Evolutionary conservation across 1,140 invertebrate species (phyloP), one percentile per base, ranked within the genome.

Genomic region (Dolichoris vasculosae): DNA sequence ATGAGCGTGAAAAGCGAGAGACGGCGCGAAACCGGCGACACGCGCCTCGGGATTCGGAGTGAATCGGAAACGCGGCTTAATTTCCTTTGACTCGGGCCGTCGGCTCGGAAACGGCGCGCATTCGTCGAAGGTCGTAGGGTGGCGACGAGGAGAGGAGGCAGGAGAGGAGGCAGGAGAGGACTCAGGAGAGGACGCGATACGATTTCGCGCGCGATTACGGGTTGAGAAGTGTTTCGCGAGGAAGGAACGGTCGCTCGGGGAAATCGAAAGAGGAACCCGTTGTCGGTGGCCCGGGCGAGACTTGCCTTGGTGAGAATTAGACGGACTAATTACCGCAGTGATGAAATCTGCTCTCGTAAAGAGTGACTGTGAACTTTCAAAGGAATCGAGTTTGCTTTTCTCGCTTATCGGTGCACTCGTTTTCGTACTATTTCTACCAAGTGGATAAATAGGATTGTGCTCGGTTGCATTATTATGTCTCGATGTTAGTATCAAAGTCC

Each of bases 281-380:
- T 43, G 17, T 20, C 23, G 17, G 13, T 69, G 67, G 35, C 13
- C 13, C 30, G 32, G 2, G 8, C 35, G 8, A 69, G 32, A 38
- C 67, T 73, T 43, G 20, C 30, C 69, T 43, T n/a, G 43, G 4
- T 73, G 69, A 73, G 38, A 43, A 73, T 73, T 73, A 73, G 69
- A 2, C 69, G 9, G 3, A 73, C 40, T 73, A 73, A 73, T 73
- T 73, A 73, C n/a, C 43, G 20, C 32, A 26, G 20, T 43, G 69
- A 17, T 43, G 69, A 43, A 26, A 43, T 73, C 23, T 73, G 13
- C 26, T 43, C 17, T 23, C 26, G n/a, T n/a, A n/a, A 20, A 1
- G 69, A 71, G 20, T 32, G 17, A 40, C 67, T 43, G 38, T n/a
- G 35, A 73, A 11, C 38, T 43, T 73, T 43, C 20, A 73, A 43